Percentiles rank a stretch among this genome's conserved stretches.
These are phyloP conservation scores for Sarcophaga carnaria DNA, from an alignment of 2,888 invertebrate species.

Conservation along the genomic window DNA sequence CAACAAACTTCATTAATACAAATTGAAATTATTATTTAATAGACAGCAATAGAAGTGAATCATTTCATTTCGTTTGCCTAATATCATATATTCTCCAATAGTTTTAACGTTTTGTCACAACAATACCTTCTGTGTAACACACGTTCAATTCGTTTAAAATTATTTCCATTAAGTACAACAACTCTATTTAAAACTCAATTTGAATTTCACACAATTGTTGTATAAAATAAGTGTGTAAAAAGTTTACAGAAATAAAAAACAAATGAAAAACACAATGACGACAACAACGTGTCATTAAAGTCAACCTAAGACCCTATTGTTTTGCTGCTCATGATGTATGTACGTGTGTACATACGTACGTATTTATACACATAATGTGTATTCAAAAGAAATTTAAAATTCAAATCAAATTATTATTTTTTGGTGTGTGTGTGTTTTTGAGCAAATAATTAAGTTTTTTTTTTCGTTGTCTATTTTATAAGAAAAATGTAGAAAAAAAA, in stretches of 20 bases:
- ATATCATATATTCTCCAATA: too few relatives aligned
- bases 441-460: not conserved
- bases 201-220: conserved; percentile 51
- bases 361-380: not conserved
- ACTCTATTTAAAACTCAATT: not conserved
- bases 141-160: not conserved
- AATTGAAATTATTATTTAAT: too few relatives aligned
- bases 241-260: conserved; percentile 9
- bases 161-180: not conserved
- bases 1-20: too few relatives aligned
- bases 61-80: too few relatives aligned
- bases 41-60: too few relatives aligned
- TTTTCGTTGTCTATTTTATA: not conserved
- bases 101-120: too few relatives aligned
- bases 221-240: conserved; percentile 16
- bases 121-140: not conserved
- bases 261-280: conserved; percentile 27
- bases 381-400: conserved; percentile 32
- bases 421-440: not conserved
- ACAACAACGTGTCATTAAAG: conserved; percentile 45
- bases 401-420: conserved; percentile 29
- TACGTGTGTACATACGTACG: too few relatives aligned
- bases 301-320: not conserved
- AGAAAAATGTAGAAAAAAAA: not conserved
- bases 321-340: too few relatives aligned